Percentiles rank a stretch among this genome's conserved stretches.
Conservation (phyloP, 2,113 vertebrate genomes). For the Dendropsophus ebraccatus region DNA sequence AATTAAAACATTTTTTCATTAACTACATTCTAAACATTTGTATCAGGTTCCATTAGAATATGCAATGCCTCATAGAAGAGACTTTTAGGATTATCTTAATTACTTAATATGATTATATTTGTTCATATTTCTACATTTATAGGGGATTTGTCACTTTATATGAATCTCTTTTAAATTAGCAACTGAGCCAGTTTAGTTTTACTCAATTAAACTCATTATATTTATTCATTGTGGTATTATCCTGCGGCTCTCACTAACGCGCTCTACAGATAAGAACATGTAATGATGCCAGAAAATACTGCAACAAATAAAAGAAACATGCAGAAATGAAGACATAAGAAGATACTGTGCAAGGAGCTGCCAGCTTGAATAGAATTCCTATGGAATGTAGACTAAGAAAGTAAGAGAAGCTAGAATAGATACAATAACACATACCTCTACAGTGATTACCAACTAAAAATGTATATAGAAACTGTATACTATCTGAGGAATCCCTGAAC, state of each 20-base stretch:
- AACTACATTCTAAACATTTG: slow-evolving; percentile 26
- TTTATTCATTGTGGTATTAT: slow-evolving; percentile 13
- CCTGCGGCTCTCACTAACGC: background rate
- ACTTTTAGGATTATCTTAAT: slow-evolving; percentile 2
- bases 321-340: background rate
- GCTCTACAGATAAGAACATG: slow-evolving; percentile 1
- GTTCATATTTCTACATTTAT: slow-evolving; percentile 27
- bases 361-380: background rate
- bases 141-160: background rate
- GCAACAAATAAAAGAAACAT: background rate
- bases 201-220: slow-evolving; percentile 40
- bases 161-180: slow-evolving; percentile 22
- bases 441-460: background rate
- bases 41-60: background rate
- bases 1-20: background rate
- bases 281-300: background rate
- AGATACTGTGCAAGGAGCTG: background rate
- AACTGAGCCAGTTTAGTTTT: background rate
- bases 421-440: background rate
- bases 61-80: background rate
- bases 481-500: background rate
- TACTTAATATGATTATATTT: slow-evolving; percentile 13
- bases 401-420: too few relatives aligned
- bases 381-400: too few relatives aligned
- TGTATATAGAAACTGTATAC: background rate